Conservation (phyloP, 2,888 invertebrate genomes). For the Congeria kusceri region DNA sequence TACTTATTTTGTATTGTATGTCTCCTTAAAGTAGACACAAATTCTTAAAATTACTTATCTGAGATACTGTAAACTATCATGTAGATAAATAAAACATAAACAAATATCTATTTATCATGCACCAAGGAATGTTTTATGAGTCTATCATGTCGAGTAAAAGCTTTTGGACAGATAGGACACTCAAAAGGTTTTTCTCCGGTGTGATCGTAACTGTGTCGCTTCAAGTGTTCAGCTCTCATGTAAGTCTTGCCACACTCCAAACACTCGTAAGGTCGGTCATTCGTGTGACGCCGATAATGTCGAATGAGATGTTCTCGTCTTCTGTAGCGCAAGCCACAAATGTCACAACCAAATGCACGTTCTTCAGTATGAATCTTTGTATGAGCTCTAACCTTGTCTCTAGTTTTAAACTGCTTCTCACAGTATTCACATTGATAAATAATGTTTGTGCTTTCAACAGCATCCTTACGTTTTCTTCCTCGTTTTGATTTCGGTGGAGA, state of each 20-base stretch:
- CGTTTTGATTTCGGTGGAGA: slow-evolving; percentile 28
- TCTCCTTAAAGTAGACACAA: too few species aligned
- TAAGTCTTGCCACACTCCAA: slow-evolving; percentile 64
- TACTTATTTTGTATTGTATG: too few species aligned
- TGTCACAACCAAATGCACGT: slow-evolving; percentile 64
- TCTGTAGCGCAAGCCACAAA: slow-evolving; percentile 64
- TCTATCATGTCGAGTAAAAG: slow-evolving; percentile 67
- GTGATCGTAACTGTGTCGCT: slow-evolving; percentile 68
- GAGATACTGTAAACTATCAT: too few species aligned
- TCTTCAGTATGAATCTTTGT: slow-evolving; percentile 64
- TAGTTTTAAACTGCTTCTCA: slow-evolving; percentile 63
- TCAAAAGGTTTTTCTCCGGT: slow-evolving; percentile 67
- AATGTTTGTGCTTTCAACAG: slow-evolving; percentile 46
- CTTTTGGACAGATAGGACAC: slow-evolving; percentile 62
- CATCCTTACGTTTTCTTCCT: slow-evolving; percentile 41
- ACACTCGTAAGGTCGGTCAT: slow-evolving; percentile 64
- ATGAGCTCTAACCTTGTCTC: slow-evolving; percentile 54
- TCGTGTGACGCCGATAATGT: slow-evolving; percentile 65
- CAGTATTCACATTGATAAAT: slow-evolving; percentile 65
- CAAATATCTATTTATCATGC: slow-evolving; percentile 54
- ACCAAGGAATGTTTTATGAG: slow-evolving; percentile 67
- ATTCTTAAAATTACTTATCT: too few species aligned
- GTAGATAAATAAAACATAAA: too few species aligned
- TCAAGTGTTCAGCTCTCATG: slow-evolving; percentile 69
- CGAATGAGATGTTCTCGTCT: slow-evolving; percentile 68